Percentiles rank a stretch among this genome's conserved stretches.
Conservation (phyloP, 2,888 invertebrate species). For the Metellina segmentata region DNA sequence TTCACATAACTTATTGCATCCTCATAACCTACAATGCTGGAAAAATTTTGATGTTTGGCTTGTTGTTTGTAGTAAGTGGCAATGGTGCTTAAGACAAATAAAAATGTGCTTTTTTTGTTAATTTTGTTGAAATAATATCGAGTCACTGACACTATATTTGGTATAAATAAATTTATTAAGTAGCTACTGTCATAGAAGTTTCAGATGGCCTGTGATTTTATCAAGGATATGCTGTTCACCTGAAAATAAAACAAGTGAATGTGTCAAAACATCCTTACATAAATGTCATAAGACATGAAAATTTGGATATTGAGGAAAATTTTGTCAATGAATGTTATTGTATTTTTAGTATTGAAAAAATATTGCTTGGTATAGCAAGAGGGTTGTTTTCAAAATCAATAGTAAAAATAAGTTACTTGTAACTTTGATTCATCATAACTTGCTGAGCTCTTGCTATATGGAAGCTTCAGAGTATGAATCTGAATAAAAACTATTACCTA, state of each 20-base stretch:
- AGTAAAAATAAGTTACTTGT: too few relatives aligned
- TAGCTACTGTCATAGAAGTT: slow-evolving; percentile 68
- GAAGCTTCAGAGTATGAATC: too few relatives aligned
- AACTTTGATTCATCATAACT: too few relatives aligned
- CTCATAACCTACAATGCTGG: background rate
- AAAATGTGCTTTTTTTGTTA: background rate
- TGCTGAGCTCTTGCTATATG: too few relatives aligned
- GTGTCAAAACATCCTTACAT: background rate
- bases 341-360: too few relatives aligned
- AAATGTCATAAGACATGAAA: too few relatives aligned
- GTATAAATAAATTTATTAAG: slow-evolving; percentile 17
- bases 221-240: slow-evolving; percentile 75
- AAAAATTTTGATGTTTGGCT: slow-evolving; percentile 27
- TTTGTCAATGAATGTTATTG: too few relatives aligned
- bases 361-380: too few relatives aligned
- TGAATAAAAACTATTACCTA: too few relatives aligned
- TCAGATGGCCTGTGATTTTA: slow-evolving; percentile 77
- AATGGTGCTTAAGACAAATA: slow-evolving; percentile 29
- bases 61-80: slow-evolving; percentile 8
- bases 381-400: too few relatives aligned
- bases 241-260: slow-evolving; percentile 34
- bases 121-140: background rate
- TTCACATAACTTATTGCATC: background rate
- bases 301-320: too few relatives aligned
- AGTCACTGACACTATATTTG: background rate